Base-by-base conservation (phyloP, 2,888 invertebrate genomes). In the Mythimna ferrago region DNA sequence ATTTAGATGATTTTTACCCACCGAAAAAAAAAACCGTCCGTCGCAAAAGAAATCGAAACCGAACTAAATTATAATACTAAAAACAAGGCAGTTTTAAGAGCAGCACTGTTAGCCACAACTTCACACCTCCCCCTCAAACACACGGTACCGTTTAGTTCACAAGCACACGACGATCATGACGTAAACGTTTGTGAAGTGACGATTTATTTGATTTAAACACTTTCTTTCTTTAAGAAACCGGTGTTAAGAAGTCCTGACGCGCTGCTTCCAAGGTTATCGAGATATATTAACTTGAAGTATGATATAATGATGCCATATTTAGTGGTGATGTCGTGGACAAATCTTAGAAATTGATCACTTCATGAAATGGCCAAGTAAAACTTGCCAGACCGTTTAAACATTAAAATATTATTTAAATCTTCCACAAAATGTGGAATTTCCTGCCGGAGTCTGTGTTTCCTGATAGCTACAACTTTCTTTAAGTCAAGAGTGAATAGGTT, bases 151-250 rank as follows among this genome's bases (percentile, higher is more conserved):
- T 35, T 60, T 38, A n/a, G 14, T 26, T 14, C 21, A 38, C 60
- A 26, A 26, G 16, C 51, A 38, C 41, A 44, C 56, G 53, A 16
- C 21, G 14, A 61, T 54, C 6, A n/a, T 66, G 68, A 74, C 48
- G 79, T 54, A 68, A 73, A 14, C 11, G 16, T 32, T 26, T 41
- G 58, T 44, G 6, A 48, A 57, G 6, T 66, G 44, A 62, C 68
- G 56, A 62, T 9, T 54, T 74, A 58, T 78, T 68, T 78, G 65
- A 58, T 54, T 38, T 58, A 16, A 26, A 38, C 19, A 68, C 62
- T 74, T 74, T 63, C 54, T 66, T 53, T 71, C 64, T 66, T 73
- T 48, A 48, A 6, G 51, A 65, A 65, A 62, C 54, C 21, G 21
- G 38, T 57, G n/a, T 48, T 2, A 32, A 7, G 19, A 57, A 14